phyloP scores from a whole-genome alignment of 2,888 invertebrate species.

The Zele albiditarsus region DNA sequence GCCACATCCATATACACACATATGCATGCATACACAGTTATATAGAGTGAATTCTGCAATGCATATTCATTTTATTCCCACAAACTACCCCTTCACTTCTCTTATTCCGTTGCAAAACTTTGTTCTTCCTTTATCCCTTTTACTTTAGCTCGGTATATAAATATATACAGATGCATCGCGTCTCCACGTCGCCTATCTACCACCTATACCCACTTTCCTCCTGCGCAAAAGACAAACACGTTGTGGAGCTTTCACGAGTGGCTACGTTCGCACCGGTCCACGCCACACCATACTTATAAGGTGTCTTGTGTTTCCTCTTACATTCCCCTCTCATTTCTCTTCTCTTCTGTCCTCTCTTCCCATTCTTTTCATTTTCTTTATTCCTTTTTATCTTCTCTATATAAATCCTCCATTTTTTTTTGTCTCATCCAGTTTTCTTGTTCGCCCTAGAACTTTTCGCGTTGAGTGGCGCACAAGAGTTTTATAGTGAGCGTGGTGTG shows the following conservation, averaged over 20 bases:
- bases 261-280: conserved; percentile 51
- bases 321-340: conserved; percentile 19
- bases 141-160: conserved; percentile 9
- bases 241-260: conserved; percentile 57
- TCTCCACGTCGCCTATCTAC: conserved; percentile 16
- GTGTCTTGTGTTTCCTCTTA: conserved; percentile 37
- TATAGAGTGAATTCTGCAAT: conserved; percentile 46
- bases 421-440: conserved; percentile 33
- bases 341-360: background rate
- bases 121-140: conserved; percentile 46
- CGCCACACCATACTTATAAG: conserved; percentile 37
- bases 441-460: conserved; percentile 16
- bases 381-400: conserved; percentile 14
- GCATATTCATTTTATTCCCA: conserved; percentile 63
- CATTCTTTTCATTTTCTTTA: conserved; percentile 26
- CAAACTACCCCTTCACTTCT: conserved; percentile 38
- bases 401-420: conserved; percentile 12
- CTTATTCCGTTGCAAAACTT: conserved; percentile 44
- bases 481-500: background rate
- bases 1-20: background rate
- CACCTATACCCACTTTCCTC: conserved; percentile 15
- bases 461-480: conserved; percentile 27
- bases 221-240: conserved; percentile 58
- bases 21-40: background rate
- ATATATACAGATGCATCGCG: conserved; percentile 9